Base-by-base conservation (phyloP, 2,888 invertebrate genomes). In the Brenthis hecate region DNA sequence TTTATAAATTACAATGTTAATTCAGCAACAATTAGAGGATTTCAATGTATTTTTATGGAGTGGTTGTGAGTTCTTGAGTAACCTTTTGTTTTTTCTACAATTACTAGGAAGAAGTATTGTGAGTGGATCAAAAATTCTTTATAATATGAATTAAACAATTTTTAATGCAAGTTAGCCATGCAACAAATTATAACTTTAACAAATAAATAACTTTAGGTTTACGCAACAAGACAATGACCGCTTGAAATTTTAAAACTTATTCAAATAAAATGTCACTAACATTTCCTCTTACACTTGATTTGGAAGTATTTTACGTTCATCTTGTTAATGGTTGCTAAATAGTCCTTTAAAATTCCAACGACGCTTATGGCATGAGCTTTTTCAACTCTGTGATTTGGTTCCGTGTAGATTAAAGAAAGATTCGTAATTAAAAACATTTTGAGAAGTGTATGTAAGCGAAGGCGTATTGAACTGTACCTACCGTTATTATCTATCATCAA, bases 401-500 rank as follows among this genome's bases (percentile, higher is more conserved):
- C n/a, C 32, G 3, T 16, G 56, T 19, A 23, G 11, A 13, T 65
- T 14, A 14, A 8, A 16, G 11, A 56, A 14, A 56, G 4, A 56
- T 14, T 1, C 1, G 11, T 23, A 50, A 65, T 53, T 36, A 48
- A 64, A 50, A 64, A 23, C n/a, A n/a, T 43, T 19, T 57, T 13
- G 16, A 36, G 16, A 55, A 13, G 32, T 14, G 5, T 43, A 70
- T 65, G 32, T 68, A 57, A 66, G 65, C 58, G 56, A 69, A 50
- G 13, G 47, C 47, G 67, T 56, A 68, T 66, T 19, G 65, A 68
- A 68, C 68, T n/a, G 70, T 72, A 67, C 74, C 70, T 72, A 67
- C 74, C 70, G 74, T 57, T 66, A 85, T 86, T 86, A 86, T 88
- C 85, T 84, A 85, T 85, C 81, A 86, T 89, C 83, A 86, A 87